Evolutionary conservation across 2,888 invertebrate species (phyloP), one percentile per base, ranked within the genome.

Genomic region (Eristalis tenax): DNA sequence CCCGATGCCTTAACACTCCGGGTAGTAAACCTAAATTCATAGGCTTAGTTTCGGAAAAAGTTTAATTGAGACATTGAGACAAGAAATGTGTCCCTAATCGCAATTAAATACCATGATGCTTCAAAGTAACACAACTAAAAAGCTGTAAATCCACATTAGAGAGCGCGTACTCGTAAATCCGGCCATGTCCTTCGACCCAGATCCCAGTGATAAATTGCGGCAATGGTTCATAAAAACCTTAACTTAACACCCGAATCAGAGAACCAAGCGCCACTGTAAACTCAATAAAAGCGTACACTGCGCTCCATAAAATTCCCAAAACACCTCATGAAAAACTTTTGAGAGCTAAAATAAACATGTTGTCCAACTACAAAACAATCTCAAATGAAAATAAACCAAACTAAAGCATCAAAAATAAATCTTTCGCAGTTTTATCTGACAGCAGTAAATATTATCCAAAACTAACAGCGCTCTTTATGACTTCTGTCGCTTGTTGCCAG

Each of bases 391-490:
- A 61, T 23, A 69, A 50, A 38, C 23, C 4, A 50, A 80, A 83
- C 71, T 77, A 73, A 76, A 87, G 79, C 73, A 80, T 43, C 64
- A 57, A 80, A 32, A 76, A 87, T 87, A 87, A 87, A 87, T 83
- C 83, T 74, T 83, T 76, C 87, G 23, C 38, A 76, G 83, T 83
- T 80, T 87, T 87, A 87, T 87, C 87, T 87, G 80, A n/a, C 83
- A 83, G 80, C 76, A 79, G 83, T 87, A 83, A 87, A 83, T 87
- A 87, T 87, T 76, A 83, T 80, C 63, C 83, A 74, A 83, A 76
- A 83, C 87, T 87, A 79, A 87, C 74, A 75, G 66, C 50, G 22
- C 73, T 76, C 77, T 85, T 85, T 82, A 79, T 71, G 78, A 70
- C 66, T 75, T 66, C 38, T 71, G 79, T 83, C 79, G 76, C 76